These are phyloP conservation scores for Drosophila formosana DNA, from an alignment of 2,888 invertebrate species.

Conservation along the genomic window DNA sequence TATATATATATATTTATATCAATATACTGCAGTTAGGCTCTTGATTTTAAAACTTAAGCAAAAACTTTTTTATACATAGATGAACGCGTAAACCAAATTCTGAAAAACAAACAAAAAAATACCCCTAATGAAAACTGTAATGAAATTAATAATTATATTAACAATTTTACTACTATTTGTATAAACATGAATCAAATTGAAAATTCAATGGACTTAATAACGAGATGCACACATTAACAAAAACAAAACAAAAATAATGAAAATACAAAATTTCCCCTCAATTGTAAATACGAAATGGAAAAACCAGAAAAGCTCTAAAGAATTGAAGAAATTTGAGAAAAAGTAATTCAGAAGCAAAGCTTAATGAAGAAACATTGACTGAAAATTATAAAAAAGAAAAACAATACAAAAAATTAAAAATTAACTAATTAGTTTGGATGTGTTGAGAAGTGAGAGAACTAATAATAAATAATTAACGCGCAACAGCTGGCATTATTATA, in stretches of 20 bases:
- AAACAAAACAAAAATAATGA: constrained; percentile 21
- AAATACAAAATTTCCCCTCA: constrained; percentile 37
- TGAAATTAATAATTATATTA: constrained; percentile 17
- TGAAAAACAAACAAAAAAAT: constrained; percentile 13
- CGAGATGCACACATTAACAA: constrained; percentile 37
- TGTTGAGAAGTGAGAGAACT: constrained; percentile 43
- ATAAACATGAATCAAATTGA: constrained; percentile 42
- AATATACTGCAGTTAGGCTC: constrained; percentile 51
- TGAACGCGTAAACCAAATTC: constrained; percentile 42
- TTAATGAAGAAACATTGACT: constrained; percentile 77
- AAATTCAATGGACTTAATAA: constrained; percentile 34
- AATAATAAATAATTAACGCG: constrained; percentile 45
- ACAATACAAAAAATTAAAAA: constrained; percentile 30
- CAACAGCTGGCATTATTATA: constrained; percentile 62
- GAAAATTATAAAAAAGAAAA: constrained; percentile 55
- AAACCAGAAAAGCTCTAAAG: constrained; percentile 25
- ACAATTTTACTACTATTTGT: constrained; percentile 55
- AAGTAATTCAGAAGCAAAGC: constrained; percentile 75
- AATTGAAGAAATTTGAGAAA: constrained; percentile 48
- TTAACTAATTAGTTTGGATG: constrained; percentile 43
- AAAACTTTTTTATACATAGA: constrained; percentile 66
- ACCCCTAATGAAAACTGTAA: constrained; percentile 20
- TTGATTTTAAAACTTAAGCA: constrained; percentile 74
- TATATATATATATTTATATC: constrained; percentile 50
- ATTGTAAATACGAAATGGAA: constrained; percentile 47